These are phyloP conservation scores for Zapus hudsonius DNA, from an alignment of 2,113 vertebrate genomes.

Conservation along the genomic window DNA sequence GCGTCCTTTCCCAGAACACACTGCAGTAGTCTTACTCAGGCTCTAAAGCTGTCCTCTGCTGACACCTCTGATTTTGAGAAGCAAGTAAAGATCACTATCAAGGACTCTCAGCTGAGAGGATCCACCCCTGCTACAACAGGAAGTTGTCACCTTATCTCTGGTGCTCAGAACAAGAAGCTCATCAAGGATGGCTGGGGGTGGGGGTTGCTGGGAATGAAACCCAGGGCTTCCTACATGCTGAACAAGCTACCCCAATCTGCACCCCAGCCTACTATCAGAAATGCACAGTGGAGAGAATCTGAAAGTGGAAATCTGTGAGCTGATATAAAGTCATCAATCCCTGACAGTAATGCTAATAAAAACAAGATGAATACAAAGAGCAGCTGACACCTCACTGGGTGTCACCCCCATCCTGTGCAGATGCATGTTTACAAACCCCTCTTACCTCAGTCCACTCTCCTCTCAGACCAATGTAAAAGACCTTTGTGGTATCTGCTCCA, in stretches of 20 bases:
- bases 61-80: not conserved
- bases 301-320: slow-evolving; percentile 3
- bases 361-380: not conserved
- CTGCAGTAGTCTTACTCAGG: not conserved
- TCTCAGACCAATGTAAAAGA: slow-evolving; percentile 95
- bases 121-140: not conserved
- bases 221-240: not conserved
- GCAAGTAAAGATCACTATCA: not conserved
- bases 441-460: slow-evolving; percentile 96
- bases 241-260: not conserved
- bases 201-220: not conserved
- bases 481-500: slow-evolving; percentile 92
- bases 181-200: not conserved
- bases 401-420: not conserved
- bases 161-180: not conserved
- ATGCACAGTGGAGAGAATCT: not conserved
- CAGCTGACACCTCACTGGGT: not conserved
- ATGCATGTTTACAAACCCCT: not conserved
- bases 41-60: not conserved
- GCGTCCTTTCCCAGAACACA: not conserved
- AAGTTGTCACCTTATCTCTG: not conserved
- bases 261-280: not conserved
- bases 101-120: not conserved
- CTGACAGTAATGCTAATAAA: too few species aligned
- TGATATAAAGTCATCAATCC: not conserved